Conservation (phyloP, 2,797 vertebrate species). For the Hyperoplus lanceolatus region DNA sequence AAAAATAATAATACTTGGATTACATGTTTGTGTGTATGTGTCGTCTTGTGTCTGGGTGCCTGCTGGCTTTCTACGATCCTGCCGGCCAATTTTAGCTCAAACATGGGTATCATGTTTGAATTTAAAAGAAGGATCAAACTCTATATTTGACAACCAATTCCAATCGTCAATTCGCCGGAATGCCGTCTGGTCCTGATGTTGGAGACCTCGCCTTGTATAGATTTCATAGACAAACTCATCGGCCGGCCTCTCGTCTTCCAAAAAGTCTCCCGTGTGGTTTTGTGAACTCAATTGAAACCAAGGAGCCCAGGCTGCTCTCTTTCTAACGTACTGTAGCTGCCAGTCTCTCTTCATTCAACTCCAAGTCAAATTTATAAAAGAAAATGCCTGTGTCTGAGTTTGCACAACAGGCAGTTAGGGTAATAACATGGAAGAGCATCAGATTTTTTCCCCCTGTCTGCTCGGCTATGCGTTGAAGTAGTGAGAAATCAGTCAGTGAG, state of each 20-base stretch:
- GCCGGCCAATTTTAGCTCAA: constrained; percentile 21
- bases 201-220: constrained; percentile 24
- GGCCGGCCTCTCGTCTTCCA: constrained; percentile 49
- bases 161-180: constrained; percentile 29
- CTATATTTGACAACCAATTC: constrained; percentile 60
- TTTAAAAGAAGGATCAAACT: constrained; percentile 29
- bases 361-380: constrained; percentile 36
- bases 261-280: constrained; percentile 61
- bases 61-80: background rate
- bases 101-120: constrained; percentile 1
- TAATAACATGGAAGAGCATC: constrained; percentile 71
- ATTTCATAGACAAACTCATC: constrained; percentile 40
- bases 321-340: constrained; percentile 13
- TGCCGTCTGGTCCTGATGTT: constrained; percentile 24
- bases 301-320: constrained; percentile 33
- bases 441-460: constrained; percentile 59
- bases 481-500: constrained; percentile 50
- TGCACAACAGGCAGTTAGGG: constrained; percentile 59
- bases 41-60: background rate
- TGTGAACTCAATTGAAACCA: constrained; percentile 39
- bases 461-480: constrained; percentile 37
- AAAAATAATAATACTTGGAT: background rate
- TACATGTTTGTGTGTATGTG: background rate
- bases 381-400: constrained; percentile 54
- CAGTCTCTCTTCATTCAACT: constrained; percentile 49